phyloP scores from a whole-genome alignment of 37 sponge, comb jelly and placozoan genomes.

The Mnemiopsis leidyi region DNA sequence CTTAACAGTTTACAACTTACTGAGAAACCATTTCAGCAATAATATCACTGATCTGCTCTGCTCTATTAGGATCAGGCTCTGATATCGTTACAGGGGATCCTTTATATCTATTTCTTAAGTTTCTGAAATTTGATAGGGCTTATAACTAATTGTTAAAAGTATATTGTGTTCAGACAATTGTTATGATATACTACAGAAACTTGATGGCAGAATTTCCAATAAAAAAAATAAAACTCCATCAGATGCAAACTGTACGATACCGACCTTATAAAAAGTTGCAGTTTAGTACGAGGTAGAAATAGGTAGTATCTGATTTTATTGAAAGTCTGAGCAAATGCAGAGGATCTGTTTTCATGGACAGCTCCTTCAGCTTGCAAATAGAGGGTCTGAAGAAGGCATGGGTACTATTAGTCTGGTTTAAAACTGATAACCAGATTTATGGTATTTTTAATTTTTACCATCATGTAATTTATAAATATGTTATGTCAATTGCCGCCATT shows the following conservation, averaged over 20 bases:
- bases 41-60: not conserved
- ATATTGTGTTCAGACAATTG: no score
- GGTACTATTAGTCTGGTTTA: not conserved
- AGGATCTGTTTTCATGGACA: not conserved
- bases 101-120: not conserved
- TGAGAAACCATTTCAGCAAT: not conserved
- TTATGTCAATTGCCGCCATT: no score
- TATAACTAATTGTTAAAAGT: no score
- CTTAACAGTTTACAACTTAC: not conserved
- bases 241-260: no score
- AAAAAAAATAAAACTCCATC: no score
- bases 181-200: no score
- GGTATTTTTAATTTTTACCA: no score
- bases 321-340: not conserved
- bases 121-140: no score
- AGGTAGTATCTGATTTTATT: not conserved
- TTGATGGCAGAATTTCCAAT: no score
- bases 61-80: not conserved
- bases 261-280: not conserved
- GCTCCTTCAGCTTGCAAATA: not conserved
- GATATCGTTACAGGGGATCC: not conserved
- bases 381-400: not conserved
- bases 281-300: not conserved
- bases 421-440: no score
- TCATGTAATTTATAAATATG: no score